phyloP scores from a whole-genome alignment of 2,797 vertebrate species.

The Sternarchorhynchus goeldii region DNA sequence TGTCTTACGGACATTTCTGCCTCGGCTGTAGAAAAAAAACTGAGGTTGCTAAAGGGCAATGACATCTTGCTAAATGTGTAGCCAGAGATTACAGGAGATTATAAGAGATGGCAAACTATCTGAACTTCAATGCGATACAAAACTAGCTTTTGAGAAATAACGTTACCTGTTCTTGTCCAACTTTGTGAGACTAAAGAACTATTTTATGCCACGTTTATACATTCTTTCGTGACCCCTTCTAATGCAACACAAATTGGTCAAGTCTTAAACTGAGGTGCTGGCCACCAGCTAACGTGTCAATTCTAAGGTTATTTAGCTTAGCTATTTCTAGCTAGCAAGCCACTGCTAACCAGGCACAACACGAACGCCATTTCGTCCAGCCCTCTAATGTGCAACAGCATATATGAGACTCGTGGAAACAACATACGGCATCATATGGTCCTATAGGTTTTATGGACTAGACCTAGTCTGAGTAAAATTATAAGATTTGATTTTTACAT shows the following conservation, averaged over 20 bases:
- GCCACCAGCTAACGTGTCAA: constrained; percentile 61
- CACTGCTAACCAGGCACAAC: constrained; percentile 46
- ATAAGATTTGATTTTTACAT: too few species aligned
- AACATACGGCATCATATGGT: background rate
- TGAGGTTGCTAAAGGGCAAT: constrained; percentile 19
- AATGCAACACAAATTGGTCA: background rate
- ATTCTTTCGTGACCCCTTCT: constrained; percentile 23
- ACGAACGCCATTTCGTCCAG: constrained; percentile 68
- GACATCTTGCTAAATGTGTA: constrained; percentile 37
- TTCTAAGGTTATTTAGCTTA: constrained; percentile 49
- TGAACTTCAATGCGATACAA: constrained; percentile 13
- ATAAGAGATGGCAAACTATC: background rate
- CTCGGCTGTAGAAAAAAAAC: background rate
- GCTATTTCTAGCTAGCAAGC: constrained; percentile 43
- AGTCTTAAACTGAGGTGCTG: constrained; percentile 1
- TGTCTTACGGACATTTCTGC: background rate
- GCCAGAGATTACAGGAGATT: constrained; percentile 69
- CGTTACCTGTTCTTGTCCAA: constrained; percentile 37
- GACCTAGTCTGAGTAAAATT: too few species aligned
- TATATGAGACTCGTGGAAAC: constrained; percentile 41
- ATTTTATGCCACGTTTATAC: constrained; percentile 25
- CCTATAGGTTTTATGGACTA: too few species aligned
- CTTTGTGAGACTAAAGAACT: background rate
- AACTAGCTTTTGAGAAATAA: constrained; percentile 43
- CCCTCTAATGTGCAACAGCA: constrained; percentile 46